Percentiles rank a stretch among this genome's conserved stretches.
These are phyloP conservation scores for Miniopterus natalensis DNA, from an alignment of 2,113 vertebrate genomes.

Conservation along the genomic window DNA sequence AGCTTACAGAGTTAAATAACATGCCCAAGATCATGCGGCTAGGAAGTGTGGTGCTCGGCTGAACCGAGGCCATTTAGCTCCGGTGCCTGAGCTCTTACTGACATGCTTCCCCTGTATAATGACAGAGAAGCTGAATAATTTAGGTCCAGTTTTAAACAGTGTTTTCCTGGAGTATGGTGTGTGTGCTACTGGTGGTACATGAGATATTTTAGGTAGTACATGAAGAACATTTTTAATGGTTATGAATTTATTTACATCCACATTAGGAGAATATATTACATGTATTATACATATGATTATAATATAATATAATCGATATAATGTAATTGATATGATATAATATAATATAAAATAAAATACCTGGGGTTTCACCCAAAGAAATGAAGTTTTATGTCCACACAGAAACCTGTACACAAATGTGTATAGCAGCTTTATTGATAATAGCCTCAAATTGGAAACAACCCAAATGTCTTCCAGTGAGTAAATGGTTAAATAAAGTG, in stretches of 20 bases:
- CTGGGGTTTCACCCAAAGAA: constrained; percentile 14
- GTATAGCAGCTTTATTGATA: background rate
- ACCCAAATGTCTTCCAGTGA: background rate
- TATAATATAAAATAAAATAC: background rate
- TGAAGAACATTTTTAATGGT: background rate
- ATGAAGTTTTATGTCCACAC: background rate
- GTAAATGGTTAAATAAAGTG: background rate
- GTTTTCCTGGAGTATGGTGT: background rate
- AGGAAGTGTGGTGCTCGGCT: background rate
- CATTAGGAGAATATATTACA: background rate
- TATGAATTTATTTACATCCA: constrained; percentile 3
- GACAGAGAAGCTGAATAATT: background rate
- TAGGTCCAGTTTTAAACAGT: background rate
- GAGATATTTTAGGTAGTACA: background rate
- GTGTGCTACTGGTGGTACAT: background rate
- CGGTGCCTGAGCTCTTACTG: background rate
- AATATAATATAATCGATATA: background rate
- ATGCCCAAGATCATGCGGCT: background rate
- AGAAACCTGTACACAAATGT: background rate
- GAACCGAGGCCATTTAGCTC: background rate
- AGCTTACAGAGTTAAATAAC: background rate
- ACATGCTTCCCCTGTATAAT: fast-evolving
- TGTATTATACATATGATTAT: background rate
- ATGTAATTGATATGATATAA: background rate
- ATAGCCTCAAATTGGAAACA: background rate